A percentile compares a stretch with the other conserved stretches of the same genome.
Conservation (phyloP, 2,888 invertebrate species). For the Drosophila mayaguana region DNA sequence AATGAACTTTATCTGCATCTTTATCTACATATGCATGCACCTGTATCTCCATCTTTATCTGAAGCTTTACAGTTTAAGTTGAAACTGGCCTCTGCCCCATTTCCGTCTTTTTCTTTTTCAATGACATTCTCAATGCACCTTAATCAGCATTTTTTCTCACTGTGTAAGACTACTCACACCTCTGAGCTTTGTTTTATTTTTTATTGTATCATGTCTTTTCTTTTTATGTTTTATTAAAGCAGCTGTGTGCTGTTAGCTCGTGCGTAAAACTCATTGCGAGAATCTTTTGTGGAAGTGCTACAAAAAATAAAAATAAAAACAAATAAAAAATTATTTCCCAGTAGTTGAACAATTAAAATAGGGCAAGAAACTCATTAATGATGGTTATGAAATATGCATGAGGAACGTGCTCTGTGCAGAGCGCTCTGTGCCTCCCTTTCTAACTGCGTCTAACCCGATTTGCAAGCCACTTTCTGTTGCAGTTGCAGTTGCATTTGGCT, state of each 20-base stretch:
- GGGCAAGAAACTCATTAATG: slow-evolving; percentile 77
- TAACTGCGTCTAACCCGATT: slow-evolving; percentile 43
- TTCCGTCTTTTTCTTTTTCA: neutral
- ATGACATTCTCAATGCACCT: neutral
- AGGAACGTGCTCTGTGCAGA: slow-evolving; percentile 34
- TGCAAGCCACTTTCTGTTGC: slow-evolving; percentile 29
- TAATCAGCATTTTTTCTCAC: slow-evolving; percentile 7
- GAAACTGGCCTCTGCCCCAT: neutral
- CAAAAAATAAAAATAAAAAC: neutral
- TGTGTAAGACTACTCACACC: slow-evolving; percentile 7
- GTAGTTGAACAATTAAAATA: slow-evolving; percentile 61
- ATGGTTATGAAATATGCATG: slow-evolving; percentile 65
- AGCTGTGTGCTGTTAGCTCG: slow-evolving; percentile 41
- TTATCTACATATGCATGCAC: neutral
- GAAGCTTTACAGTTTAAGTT: neutral
- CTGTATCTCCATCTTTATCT: neutral
- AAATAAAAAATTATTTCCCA: slow-evolving; percentile 34
- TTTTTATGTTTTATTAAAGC: neutral
- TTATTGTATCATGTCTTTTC: neutral
- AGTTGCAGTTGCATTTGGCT: slow-evolving; percentile 16
- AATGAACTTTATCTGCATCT: neutral
- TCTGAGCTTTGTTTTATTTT: neutral
- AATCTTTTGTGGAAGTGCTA: slow-evolving; percentile 34
- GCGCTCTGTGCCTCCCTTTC: neutral
- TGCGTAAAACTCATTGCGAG: slow-evolving; percentile 50